A percentile compares a stretch with the other conserved stretches of the same genome.
phyloP scores from a whole-genome alignment of 1,140 invertebrate species.

The Drosophila takahashii region DNA sequence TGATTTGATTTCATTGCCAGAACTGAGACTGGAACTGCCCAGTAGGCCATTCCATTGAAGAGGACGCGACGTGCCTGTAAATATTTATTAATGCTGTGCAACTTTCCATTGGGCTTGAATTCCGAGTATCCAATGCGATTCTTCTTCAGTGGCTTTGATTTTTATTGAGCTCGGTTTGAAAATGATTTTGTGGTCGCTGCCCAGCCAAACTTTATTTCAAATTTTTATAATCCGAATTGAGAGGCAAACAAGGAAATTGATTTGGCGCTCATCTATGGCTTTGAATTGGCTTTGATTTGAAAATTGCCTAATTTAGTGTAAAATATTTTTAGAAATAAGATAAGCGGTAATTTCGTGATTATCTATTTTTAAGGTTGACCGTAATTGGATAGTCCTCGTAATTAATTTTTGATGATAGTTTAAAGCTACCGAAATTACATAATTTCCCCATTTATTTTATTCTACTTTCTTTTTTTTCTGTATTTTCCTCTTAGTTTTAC shows the following conservation, averaged over 20 bases:
- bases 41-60: constrained; percentile 45
- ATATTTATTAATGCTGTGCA: constrained; percentile 78
- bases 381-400: not conserved
- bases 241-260: constrained; percentile 5
- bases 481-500: too few species aligned
- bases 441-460: too few species aligned
- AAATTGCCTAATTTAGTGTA: not conserved
- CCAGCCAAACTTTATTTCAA: constrained; percentile 17
- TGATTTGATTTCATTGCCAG: constrained; percentile 80
- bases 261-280: constrained; percentile 1
- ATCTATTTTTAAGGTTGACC: not conserved
- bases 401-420: too few species aligned
- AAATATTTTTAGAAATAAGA: not conserved
- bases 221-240: constrained; percentile 4
- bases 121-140: constrained; percentile 51
- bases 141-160: constrained; percentile 60
- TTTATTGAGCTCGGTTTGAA: constrained; percentile 61
- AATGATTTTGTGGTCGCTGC: constrained; percentile 25
- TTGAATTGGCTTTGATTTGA: too few species aligned
- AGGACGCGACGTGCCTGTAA: constrained; percentile 77
- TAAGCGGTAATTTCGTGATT: not conserved
- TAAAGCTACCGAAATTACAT: too few species aligned
- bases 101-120: constrained; percentile 51
- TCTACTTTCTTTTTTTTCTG: not conserved
- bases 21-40: constrained; percentile 35